phyloP scores from a whole-genome alignment of 2,888 invertebrate genomes.

The Xestoiulus laeticollis region DNA sequence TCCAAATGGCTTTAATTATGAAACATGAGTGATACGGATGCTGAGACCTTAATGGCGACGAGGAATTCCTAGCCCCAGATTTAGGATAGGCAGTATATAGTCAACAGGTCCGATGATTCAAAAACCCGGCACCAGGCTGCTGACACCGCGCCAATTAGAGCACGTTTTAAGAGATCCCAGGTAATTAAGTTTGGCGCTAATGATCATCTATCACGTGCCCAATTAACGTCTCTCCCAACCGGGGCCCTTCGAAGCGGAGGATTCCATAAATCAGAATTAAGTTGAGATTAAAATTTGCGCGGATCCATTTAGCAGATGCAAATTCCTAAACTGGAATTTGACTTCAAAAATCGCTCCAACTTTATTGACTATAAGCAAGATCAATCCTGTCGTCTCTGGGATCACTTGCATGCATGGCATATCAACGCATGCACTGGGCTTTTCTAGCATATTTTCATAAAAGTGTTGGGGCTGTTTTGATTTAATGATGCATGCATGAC shows the following conservation, averaged over 20 bases:
- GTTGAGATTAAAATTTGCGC: neutral
- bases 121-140: neutral
- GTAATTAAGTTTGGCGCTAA: constrained; percentile 26
- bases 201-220: constrained; percentile 20
- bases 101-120: neutral
- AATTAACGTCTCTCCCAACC: neutral
- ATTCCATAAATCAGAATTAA: constrained; percentile 14
- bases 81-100: neutral
- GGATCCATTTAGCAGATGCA: neutral
- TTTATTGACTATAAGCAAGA: too few relatives aligned
- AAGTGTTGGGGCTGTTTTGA: too few relatives aligned
- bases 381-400: too few relatives aligned
- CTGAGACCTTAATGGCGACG: neutral
- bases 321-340: neutral
- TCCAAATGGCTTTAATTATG: neutral
- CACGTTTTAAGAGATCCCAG: constrained; percentile 4
- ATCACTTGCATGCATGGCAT: too few relatives aligned
- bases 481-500: too few relatives aligned
- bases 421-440: too few relatives aligned
- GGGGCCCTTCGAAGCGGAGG: neutral
- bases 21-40: neutral
- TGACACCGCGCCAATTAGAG: constrained; percentile 17
- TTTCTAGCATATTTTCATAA: too few relatives aligned
- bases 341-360: neutral
- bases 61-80: constrained; percentile 12